These are phyloP conservation scores for Thalpophila matura DNA, from an alignment of 2,888 invertebrate species.

Conservation along the genomic window DNA sequence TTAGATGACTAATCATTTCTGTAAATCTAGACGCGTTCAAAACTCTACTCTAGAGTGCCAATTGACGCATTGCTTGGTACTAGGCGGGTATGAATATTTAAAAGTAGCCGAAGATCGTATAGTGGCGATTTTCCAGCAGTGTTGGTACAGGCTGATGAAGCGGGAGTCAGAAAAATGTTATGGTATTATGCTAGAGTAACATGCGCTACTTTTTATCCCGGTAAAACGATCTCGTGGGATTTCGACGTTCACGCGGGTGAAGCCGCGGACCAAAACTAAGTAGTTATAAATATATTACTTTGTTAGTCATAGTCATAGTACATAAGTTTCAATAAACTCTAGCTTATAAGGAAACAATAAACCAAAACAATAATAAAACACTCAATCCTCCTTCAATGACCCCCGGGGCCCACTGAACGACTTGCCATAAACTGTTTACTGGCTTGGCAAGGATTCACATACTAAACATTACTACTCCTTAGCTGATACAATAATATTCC, in stretches of 20 bases:
- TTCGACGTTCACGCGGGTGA: too few relatives aligned
- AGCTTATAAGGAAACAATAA: background rate
- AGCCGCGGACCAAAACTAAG: too few relatives aligned
- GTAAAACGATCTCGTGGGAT: too few relatives aligned
- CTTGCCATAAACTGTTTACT: constrained; percentile 12
- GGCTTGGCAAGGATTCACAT: background rate
- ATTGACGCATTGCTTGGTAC: constrained; percentile 37
- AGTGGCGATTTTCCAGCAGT: background rate
- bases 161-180: too few relatives aligned
- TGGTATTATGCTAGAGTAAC: too few relatives aligned
- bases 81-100: background rate
- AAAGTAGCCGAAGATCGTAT: background rate
- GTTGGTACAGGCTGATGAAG: too few relatives aligned
- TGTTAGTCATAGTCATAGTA: too few relatives aligned
- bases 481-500: background rate
- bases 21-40: background rate
- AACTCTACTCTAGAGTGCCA: constrained; percentile 10
- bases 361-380: constrained; percentile 33
- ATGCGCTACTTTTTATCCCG: too few relatives aligned
- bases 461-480: background rate
- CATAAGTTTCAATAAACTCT: background rate
- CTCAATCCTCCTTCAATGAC: constrained; percentile 20
- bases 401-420: constrained; percentile 6
- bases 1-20: constrained; percentile 26
- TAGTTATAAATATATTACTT: too few relatives aligned